Evolutionary conservation across 2,113 vertebrate genomes (phyloP), one percentile per base, ranked within the genome.

Genomic region (Australoheros scitulus): DNA sequence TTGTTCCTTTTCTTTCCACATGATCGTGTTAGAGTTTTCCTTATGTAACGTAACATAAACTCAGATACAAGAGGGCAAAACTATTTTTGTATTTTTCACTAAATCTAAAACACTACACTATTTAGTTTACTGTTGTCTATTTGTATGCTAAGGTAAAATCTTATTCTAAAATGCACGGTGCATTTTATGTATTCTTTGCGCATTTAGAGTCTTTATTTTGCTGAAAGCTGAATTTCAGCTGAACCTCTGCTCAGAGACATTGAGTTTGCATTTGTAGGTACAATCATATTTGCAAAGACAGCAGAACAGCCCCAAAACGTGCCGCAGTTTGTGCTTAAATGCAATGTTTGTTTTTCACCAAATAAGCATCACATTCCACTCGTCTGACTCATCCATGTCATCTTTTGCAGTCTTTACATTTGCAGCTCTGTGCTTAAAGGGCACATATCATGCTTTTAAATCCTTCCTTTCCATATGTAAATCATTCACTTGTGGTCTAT

Each of bases 231-330:
- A 50, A 17, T 60, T 60, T 14, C 11, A 24, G 7, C 22, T 15
- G 24, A 59, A 4, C 22, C 7, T 29, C 58, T 29, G 58, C 58
- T 29, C 14, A 60, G 58, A 29, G 24, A 60, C 26, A 2, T 0
- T 24, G 0, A 8, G 26, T 60, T 60, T 8, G 13, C 32, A 7
- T 60, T 2, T 60, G 0, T 18, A 6, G 17, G 15, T 52, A 52
- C 15, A 47, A 47, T 47, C 36, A 36, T 36, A 36, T 36, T 36
- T 36, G 14, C 50, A 29, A 15, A 60, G 58, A 60, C 7, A 4
- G 56, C 52, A 56, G 7, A 60, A 0, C 7, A 17, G 58, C 3
- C 22, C 7, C 18, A 9, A 10, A 3, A 3, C 52, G 3, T 18
- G 50, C 15, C 50, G 20, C 52, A 1, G 20, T 55, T 55, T 18